phyloP scores from a whole-genome alignment of 2,888 invertebrate species.

The Hipparchia semele region DNA sequence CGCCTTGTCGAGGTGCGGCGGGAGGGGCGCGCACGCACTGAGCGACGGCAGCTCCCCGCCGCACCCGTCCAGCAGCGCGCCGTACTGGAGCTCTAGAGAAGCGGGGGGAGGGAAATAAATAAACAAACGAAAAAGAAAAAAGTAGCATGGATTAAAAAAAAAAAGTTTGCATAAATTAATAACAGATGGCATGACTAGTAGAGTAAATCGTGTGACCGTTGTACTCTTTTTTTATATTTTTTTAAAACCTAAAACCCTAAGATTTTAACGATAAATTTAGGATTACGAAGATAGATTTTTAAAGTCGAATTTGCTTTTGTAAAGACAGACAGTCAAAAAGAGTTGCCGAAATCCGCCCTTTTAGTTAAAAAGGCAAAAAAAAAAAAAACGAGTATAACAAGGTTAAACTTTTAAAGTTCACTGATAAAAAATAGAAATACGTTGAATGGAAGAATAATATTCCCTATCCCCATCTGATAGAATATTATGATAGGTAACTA shows the following conservation, averaged over 20 bases:
- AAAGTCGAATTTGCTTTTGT: too few relatives aligned
- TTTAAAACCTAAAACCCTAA: neutral
- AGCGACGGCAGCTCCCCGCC: slow-evolving; percentile 80
- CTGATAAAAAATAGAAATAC: too few relatives aligned
- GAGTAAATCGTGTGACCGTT: neutral
- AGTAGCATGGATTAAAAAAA: slow-evolving; percentile 26
- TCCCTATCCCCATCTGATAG: neutral
- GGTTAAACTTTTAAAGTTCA: too few relatives aligned
- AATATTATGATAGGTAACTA: too few relatives aligned
- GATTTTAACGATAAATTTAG: neutral
- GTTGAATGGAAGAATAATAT: neutral
- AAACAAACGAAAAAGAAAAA: slow-evolving; percentile 48
- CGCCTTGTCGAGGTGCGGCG: slow-evolving; percentile 85
- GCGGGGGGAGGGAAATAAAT: slow-evolving; percentile 48
- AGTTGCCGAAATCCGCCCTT: too few relatives aligned
- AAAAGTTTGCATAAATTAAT: neutral
- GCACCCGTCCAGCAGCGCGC: slow-evolving; percentile 79
- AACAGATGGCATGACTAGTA: neutral
- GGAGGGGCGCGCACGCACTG: slow-evolving; percentile 76
- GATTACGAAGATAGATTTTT: neutral
- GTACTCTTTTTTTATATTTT: neutral
- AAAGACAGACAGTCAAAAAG: too few relatives aligned
- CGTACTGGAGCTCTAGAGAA: slow-evolving; percentile 83
- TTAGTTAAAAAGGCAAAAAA: too few relatives aligned
- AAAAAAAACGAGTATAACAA: too few relatives aligned